These are phyloP conservation scores for Drosophila sturtevanti DNA, from an alignment of 1,140 invertebrate genomes.

Conservation along the genomic window DNA sequence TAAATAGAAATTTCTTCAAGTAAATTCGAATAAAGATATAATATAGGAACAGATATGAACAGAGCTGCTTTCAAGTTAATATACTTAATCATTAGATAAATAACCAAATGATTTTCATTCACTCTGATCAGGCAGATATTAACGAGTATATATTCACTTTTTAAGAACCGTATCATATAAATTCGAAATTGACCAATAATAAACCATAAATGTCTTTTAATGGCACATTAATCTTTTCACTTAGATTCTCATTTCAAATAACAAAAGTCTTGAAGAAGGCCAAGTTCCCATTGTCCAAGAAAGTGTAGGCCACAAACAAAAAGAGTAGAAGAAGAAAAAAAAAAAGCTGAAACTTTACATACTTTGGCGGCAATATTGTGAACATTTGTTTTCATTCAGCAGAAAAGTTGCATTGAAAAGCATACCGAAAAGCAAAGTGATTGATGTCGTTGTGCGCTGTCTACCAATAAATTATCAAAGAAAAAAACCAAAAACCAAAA, in stretches of 20 bases:
- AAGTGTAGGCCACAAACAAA: background rate
- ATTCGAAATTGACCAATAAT: background rate
- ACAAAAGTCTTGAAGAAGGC: background rate
- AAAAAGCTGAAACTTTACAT: slow-evolving; percentile 61
- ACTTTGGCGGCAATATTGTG: slow-evolving; percentile 74
- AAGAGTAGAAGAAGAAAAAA: no score
- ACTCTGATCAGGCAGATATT: background rate
- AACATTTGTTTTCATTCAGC: slow-evolving; percentile 80
- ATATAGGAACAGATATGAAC: no score
- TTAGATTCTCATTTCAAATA: background rate
- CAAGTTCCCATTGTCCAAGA: background rate
- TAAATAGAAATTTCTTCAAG: no score
- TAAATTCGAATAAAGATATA: no score
- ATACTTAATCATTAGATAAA: no score
- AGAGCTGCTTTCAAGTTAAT: no score
- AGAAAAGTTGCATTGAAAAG: slow-evolving; percentile 73
- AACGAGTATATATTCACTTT: background rate
- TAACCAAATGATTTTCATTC: no score
- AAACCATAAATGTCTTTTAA: background rate
- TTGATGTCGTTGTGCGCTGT: slow-evolving; percentile 72
- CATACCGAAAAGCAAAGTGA: slow-evolving; percentile 68
- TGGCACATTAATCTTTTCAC: background rate
- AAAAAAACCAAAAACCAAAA: no score
- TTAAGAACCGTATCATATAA: background rate
- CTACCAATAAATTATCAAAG: slow-evolving; percentile 75